Evolutionary conservation across 53 echinoderm and acorn worm genomes (phyloP).

Genomic region (Mesocentrotus franciscanus): DNA sequence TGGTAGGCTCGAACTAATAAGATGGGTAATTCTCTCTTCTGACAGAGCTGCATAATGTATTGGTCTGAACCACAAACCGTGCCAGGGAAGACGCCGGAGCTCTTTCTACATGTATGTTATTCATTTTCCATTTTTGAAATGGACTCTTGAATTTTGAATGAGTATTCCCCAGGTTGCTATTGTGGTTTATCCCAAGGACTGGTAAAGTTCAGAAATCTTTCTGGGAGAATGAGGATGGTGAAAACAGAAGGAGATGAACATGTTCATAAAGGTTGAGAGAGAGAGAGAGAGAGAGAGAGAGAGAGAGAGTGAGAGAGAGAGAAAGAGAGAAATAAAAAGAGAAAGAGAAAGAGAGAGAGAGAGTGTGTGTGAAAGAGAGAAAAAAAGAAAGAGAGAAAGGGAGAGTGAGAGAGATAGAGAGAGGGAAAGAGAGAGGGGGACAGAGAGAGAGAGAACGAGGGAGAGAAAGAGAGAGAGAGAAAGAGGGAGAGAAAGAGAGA

Average conservation of each 20-base stretch:
- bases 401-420: too few relatives aligned
- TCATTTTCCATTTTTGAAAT: slow-evolving; percentile 33
- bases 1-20: neutral
- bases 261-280: neutral
- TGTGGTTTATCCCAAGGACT: neutral
- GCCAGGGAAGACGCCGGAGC: neutral
- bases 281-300: neutral
- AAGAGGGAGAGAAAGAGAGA: neutral
- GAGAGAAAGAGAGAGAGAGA: neutral
- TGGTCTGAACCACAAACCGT: neutral
- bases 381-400: neutral
- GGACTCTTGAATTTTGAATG: slow-evolving; percentile 19
- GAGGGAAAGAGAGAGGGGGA: neutral
- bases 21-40: too few relatives aligned
- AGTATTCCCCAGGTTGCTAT: slow-evolving; percentile 35
- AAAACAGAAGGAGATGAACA: neutral
- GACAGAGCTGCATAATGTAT: neutral
- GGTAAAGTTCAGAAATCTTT: slow-evolving; percentile 30
- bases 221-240: neutral
- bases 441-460: neutral
- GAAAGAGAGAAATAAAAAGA: neutral
- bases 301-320: neutral
- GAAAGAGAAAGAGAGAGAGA: neutral
- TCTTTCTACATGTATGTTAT: neutral
- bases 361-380: too few relatives aligned